Evolutionary conservation across 2,113 vertebrate genomes (phyloP), one percentile per base, ranked within the genome.

Genomic region (Donacobius atricapilla): DNA sequence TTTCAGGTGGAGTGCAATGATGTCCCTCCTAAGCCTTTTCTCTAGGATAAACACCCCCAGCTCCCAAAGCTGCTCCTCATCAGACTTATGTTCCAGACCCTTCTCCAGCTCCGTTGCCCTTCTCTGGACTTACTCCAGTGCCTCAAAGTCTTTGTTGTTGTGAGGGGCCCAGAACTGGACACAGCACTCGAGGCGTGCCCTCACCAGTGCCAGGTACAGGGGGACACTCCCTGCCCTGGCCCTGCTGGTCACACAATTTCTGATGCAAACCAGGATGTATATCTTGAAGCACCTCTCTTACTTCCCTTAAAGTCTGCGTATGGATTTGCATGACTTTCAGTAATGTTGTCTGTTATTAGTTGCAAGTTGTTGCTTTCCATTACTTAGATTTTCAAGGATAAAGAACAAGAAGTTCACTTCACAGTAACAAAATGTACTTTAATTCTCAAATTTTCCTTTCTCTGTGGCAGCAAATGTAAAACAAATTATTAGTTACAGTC

Each of bases 131-230:
- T 1, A 0, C 8, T 69, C 25, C 70, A 47, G 47, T 25, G 0
- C 2, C 30, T 27, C 14, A 19, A 6, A 5, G 20, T 35, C 24
- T 76, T 60, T 82, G 20, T 5, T 27, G 24, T 3, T 15, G 4
- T 11, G 47, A 54, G n/a, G 9, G 10, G 21, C 20, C 17, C 47
- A 69, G 35, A 69, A 31, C 14, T 35, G 54, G n/a, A 47, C n/a
- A 6, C 54, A 27, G 1, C 7, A 21, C 19, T 37, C 0, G 3
- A 53, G 20, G 30, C 1, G 3, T 21, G 45, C 3, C 24, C 16
- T n/a, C 87, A 75, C 20, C 54, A 61, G 30, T 10, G 17, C 25
- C 1, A 1, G 15, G 24, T 15, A 54, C 17, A 83, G 47, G 25
- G 28, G 30, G 4, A 31, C 17, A 27, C 19, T 35, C 40, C 5